These are phyloP conservation scores for Bradypus variegatus DNA, from an alignment of 2,797 vertebrate genomes.

Conservation along the genomic window DNA sequence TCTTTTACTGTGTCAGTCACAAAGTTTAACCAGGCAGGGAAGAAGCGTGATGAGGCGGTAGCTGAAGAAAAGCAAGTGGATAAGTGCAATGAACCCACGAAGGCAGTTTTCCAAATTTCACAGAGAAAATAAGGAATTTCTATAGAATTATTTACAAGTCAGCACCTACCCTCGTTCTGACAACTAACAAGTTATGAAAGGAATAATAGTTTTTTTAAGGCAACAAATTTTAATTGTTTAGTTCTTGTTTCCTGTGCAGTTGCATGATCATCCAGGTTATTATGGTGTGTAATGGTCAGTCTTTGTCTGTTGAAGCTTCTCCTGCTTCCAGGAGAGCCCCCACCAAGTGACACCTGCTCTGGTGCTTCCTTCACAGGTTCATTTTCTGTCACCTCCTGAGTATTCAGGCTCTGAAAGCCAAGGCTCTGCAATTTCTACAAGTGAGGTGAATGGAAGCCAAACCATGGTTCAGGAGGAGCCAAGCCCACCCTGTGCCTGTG, in stretches of 20 bases:
- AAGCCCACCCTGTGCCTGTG: not conserved
- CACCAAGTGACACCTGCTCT: conserved; percentile 43
- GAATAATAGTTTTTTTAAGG: not conserved
- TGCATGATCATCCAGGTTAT: not conserved
- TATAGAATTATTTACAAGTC: not conserved
- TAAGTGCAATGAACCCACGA: not conserved
- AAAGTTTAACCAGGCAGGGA: not conserved
- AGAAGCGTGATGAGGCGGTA: not conserved
- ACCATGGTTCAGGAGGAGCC: not conserved
- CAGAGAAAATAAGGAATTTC: not conserved
- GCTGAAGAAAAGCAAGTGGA: too few relatives aligned
- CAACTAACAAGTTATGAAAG: not conserved
- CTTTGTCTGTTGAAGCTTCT: not conserved
- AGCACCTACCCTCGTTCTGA: not conserved
- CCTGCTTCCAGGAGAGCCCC: not conserved
- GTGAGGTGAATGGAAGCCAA: not conserved
- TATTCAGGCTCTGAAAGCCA: conserved; percentile 2
- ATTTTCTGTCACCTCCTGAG: not conserved
- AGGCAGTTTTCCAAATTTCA: not conserved
- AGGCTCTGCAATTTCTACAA: not conserved
- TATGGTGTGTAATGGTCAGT: fast-evolving
- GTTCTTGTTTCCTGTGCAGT: not conserved
- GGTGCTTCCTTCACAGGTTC: not conserved
- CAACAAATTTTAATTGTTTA: not conserved
- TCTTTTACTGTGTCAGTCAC: too few relatives aligned